Evolutionary conservation across 2,797 vertebrate species (phyloP).

Genomic region (Semaprochilodus insignis): DNA sequence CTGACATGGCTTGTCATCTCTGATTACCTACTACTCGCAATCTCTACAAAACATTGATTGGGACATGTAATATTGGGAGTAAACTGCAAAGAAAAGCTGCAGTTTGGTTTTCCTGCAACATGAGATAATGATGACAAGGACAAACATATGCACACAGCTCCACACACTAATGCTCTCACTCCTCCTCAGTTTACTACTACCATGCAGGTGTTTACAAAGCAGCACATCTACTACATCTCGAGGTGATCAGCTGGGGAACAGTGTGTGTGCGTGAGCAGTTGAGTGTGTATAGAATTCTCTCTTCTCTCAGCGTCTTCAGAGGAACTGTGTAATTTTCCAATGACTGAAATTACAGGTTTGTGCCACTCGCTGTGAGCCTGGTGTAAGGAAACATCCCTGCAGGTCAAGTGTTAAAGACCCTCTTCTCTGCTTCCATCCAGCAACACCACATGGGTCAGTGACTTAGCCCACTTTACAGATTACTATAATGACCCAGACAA

Average conservation of each 20-base stretch:
- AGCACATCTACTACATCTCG: not conserved
- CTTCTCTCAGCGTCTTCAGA: not conserved
- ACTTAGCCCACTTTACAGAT: not conserved
- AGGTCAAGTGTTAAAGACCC: conserved; percentile 26
- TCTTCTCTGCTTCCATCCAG: not conserved
- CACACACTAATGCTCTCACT: not conserved
- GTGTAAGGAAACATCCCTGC: not conserved
- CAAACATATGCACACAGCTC: not conserved
- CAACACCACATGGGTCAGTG: not conserved
- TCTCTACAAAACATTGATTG: not conserved
- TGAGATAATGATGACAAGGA: not conserved
- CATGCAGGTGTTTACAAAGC: not conserved
- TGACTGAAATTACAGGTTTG: conserved; percentile 39
- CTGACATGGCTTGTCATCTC: not conserved
- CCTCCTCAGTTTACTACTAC: not conserved
- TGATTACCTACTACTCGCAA: not conserved
- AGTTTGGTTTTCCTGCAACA: not conserved
- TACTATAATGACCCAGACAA: not conserved
- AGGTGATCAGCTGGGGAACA: not conserved
- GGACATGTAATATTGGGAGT: not conserved
- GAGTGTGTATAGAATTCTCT: not conserved
- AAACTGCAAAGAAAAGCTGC: not conserved
- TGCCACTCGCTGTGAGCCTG: not conserved
- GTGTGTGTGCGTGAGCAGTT: conserved; percentile 14
- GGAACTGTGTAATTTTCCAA: conserved; percentile 39